Evolutionary conservation across 2,113 vertebrate genomes (phyloP).

Genomic region (Thinocorus orbignyianus): DNA sequence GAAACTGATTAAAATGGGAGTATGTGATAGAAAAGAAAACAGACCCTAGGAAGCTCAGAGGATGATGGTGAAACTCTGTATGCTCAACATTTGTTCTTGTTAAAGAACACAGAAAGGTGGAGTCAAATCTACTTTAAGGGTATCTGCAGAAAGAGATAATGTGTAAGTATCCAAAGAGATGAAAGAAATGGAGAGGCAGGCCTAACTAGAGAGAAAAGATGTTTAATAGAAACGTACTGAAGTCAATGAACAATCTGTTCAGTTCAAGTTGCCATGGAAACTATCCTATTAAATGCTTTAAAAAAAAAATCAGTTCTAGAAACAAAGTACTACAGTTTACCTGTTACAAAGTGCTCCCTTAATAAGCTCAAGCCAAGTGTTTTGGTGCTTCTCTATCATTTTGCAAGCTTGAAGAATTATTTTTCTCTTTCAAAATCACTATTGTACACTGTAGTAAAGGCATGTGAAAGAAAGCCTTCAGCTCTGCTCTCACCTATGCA

Average conservation of each 20-base stretch:
- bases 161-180: conserved; percentile 1
- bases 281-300: conserved; percentile 58
- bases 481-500: neutral
- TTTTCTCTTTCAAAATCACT: neutral
- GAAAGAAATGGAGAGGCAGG: neutral
- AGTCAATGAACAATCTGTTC: conserved; percentile 69
- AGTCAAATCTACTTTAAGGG: neutral
- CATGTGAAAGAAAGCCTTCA: neutral
- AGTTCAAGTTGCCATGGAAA: conserved; percentile 72
- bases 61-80: neutral
- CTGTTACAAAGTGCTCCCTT: conserved; percentile 31
- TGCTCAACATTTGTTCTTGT: neutral
- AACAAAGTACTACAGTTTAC: conserved; percentile 59
- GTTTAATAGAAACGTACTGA: conserved; percentile 65
- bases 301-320: conserved; percentile 26
- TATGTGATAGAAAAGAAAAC: neutral
- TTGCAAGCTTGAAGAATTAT: neutral
- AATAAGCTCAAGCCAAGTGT: conserved; percentile 8
- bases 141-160: neutral
- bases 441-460: neutral
- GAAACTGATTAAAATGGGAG: neutral
- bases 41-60: neutral
- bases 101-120: neutral
- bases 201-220: conserved; percentile 54
- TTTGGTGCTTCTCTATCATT: neutral